Conservation (phyloP, 2,797 vertebrate genomes). For the Melopsittacus undulatus region DNA sequence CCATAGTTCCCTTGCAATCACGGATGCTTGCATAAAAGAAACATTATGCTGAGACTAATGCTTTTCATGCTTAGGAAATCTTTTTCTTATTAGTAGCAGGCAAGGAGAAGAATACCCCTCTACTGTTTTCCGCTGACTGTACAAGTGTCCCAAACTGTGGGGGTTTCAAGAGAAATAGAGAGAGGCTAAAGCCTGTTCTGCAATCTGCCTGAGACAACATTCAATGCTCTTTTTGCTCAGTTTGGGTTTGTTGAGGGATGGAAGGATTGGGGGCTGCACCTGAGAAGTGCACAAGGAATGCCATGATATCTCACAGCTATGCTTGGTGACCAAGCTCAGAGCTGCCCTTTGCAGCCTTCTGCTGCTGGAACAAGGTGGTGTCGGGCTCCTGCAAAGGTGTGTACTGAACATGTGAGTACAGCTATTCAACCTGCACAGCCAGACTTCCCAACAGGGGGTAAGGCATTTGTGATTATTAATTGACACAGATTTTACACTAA, state of each 20-base stretch:
- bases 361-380: not conserved
- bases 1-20: slow-evolving; percentile 20
- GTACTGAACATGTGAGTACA: accelerated
- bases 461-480: slow-evolving; percentile 23
- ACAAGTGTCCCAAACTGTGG: not conserved
- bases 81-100: slow-evolving; percentile 25
- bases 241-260: not conserved
- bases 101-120: not conserved
- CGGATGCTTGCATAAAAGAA: slow-evolving; percentile 15
- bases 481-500: slow-evolving; percentile 47
- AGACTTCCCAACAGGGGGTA: not conserved
- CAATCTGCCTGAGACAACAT: not conserved
- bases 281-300: not conserved
- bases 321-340: not conserved
- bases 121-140: not conserved
- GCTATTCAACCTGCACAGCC: not conserved
- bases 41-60: not conserved
- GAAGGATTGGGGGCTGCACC: not conserved
- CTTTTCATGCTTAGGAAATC: not conserved
- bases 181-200: not conserved
- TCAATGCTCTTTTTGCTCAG: not conserved
- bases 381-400: not conserved
- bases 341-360: not conserved
- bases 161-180: not conserved
- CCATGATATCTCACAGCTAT: accelerated